phyloP scores from a whole-genome alignment of 1,140 invertebrate species.

The Helicoverpa zea region DNA sequence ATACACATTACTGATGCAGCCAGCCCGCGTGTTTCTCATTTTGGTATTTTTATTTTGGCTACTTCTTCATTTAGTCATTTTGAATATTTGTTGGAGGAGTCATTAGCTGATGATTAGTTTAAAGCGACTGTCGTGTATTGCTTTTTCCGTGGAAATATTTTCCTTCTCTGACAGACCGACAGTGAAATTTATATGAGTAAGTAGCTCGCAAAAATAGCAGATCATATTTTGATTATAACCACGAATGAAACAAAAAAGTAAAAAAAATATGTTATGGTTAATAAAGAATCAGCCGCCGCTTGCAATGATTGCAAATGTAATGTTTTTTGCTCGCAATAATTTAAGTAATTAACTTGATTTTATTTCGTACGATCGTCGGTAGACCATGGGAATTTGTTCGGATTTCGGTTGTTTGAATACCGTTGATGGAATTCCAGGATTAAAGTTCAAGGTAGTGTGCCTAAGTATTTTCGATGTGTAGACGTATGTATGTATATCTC shows the following conservation, averaged over 20 bases:
- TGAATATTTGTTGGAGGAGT: no score
- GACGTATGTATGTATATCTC: no score
- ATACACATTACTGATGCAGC: not conserved
- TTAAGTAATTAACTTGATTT: not conserved
- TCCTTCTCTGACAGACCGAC: not conserved
- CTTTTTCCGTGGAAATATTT: not conserved
- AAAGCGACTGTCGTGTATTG: no score
- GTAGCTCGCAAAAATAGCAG: not conserved
- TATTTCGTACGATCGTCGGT: not conserved
- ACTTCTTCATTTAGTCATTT: no score
- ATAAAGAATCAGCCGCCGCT: not conserved
- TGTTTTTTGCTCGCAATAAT: constrained; percentile 1
- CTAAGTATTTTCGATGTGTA: no score
- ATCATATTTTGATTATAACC: not conserved
- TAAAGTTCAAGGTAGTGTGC: no score
- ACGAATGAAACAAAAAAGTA: not conserved
- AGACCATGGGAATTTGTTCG: no score
- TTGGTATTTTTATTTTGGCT: no score
- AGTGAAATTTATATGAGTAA: not conserved
- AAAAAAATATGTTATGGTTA: not conserved
- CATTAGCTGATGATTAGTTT: no score
- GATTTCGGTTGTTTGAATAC: no score
- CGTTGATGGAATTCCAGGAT: no score
- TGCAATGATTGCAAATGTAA: not conserved
- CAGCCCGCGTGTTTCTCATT: no score